These are phyloP conservation scores for Phenganax marumi DNA, from an alignment of 92 coral and sea anemone species.

Conservation along the genomic window DNA sequence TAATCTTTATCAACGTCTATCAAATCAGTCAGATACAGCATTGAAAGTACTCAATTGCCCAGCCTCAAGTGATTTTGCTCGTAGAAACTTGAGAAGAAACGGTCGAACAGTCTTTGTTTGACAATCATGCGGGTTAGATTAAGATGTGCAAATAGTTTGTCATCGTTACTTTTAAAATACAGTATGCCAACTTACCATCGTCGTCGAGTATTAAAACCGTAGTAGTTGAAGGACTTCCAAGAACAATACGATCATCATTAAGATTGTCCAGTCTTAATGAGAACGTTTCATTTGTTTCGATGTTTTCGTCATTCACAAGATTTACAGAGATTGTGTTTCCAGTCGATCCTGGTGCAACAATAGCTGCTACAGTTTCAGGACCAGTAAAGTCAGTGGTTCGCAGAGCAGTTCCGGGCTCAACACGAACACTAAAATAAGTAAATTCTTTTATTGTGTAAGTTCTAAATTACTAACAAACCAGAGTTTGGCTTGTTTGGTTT, in stretches of 20 bases:
- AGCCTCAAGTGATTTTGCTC: no score
- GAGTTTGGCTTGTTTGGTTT: no score
- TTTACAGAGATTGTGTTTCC: neutral
- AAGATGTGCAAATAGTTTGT: no score
- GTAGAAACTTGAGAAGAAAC: no score
- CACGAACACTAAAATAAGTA: neutral
- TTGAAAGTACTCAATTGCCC: no score
- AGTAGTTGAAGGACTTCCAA: neutral
- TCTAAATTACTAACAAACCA: no score
- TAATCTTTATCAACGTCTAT: no score
- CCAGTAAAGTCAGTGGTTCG: neutral
- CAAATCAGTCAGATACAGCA: no score
- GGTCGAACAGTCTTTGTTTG: no score
- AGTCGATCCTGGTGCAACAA: neutral
- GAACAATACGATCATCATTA: neutral
- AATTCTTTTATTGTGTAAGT: no score
- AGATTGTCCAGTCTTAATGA: constrained; percentile 1
- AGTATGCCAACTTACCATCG: neutral
- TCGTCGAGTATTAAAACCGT: constrained; percentile 6
- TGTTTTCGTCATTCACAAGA: constrained; percentile 25
- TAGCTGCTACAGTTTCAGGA: neutral
- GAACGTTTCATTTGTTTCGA: constrained; percentile 33
- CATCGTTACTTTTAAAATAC: neutral
- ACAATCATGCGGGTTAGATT: no score
- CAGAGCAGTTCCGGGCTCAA: constrained; percentile 14